These are phyloP conservation scores for Zaprionus davidi DNA, from an alignment of 1,140 invertebrate genomes.

Conservation along the genomic window DNA sequence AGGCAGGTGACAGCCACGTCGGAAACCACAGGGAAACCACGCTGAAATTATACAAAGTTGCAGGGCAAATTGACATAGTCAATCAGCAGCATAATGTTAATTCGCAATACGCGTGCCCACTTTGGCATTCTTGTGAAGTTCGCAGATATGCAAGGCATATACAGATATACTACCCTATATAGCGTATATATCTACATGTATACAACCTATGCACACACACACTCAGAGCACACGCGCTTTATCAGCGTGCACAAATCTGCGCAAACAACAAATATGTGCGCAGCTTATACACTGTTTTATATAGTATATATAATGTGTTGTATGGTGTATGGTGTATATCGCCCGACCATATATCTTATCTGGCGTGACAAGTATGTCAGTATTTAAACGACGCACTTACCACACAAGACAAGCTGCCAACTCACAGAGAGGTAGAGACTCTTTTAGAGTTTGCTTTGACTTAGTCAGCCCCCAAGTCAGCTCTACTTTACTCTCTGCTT, in stretches of 20 bases:
- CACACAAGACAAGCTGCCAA: constrained; percentile 31
- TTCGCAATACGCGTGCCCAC: constrained; percentile 70
- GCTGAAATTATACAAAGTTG: background rate
- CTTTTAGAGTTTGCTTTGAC: constrained; percentile 2
- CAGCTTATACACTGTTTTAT: constrained; percentile 34
- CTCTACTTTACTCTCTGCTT: background rate
- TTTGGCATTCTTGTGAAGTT: constrained; percentile 59
- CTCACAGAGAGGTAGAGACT: constrained; percentile 9
- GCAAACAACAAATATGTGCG: constrained; percentile 74
- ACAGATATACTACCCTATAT: constrained; percentile 2
- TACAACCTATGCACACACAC: background rate
- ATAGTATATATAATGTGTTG: constrained; percentile 10
- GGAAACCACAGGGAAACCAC: constrained; percentile 32
- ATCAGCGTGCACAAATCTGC: constrained; percentile 65
- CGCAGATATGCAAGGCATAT: constrained; percentile 10
- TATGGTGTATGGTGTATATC: constrained; percentile 18
- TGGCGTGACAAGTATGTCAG: constrained; percentile 69
- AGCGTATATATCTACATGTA: background rate
- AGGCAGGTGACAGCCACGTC: background rate
- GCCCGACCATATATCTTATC: constrained; percentile 52
- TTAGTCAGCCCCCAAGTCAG: background rate
- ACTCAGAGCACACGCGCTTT: constrained; percentile 31
- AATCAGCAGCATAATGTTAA: constrained; percentile 72
- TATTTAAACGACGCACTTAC: constrained; percentile 69
- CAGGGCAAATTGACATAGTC: constrained; percentile 48